Evolutionary conservation across 2,888 invertebrate species (phyloP), one percentile per base, ranked within the genome.

Genomic region (Caenorhabditis drosophilae): DNA sequence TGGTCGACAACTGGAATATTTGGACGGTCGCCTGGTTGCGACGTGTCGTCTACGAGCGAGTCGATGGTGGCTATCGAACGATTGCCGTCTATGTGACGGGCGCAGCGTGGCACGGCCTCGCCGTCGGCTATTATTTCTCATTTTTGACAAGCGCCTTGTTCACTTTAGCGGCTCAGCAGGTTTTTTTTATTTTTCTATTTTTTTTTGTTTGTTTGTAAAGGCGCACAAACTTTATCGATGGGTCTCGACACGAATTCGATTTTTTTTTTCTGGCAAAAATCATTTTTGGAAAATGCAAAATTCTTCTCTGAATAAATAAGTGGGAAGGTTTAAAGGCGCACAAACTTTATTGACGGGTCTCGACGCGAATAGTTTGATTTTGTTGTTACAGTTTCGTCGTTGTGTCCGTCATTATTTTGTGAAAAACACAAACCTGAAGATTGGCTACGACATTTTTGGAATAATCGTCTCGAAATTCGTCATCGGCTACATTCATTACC

Each of bases 1-100:
- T 91, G 54, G 89, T 97, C 42, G 90, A 91, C 67, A 89, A 90
- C 63, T 98, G 97, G 97, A 98, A 98, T 85, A 91, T 90, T 81
- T 92, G 92, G 78, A 97, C 97, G 50, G 92, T 93, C 85, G 87
- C 89, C 72, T 98, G 97, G 97, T 87, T 97, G 59, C 89, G 96
- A 50, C 88, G 89, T 81, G 88, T 93, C 31, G 93, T 93, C 63
- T 98, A 96, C 85, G 92, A 92, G 78, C 45, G 66, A 11, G 52
- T 59, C 2, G 55, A 59, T 9, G 59, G 47, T 9, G 47, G 45
- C 1, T 58, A 62, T 45, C 54, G 62, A 22, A 67, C 67, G 12
- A 27, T 58, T 0, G 67, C 67, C 0, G 60, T 60, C 12, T 67
- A 67, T 45, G 58, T 57, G 12, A 54, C 60, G 0, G 61, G 57